A percentile compares a stretch with the other conserved stretches of the same genome.
Evolutionary conservation across 2,113 vertebrate genomes (phyloP).

Genomic region (Glaucidium brasilianum): DNA sequence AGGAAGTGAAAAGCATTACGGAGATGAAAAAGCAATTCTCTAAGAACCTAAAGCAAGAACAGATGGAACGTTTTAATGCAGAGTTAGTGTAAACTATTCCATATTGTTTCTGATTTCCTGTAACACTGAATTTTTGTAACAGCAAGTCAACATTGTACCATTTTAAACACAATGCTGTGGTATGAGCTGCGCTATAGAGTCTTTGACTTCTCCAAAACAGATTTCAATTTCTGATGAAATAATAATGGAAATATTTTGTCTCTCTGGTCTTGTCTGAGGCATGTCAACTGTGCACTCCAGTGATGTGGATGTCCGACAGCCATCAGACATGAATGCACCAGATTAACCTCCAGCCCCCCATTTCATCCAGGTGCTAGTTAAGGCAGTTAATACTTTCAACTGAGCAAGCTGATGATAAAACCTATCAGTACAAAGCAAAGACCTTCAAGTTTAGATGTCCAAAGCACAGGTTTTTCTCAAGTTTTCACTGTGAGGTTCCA

Average conservation of each 20-base stretch:
- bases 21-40: slow-evolving; percentile 59
- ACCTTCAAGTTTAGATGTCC: neutral
- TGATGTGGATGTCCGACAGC: neutral
- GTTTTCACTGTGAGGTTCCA: neutral
- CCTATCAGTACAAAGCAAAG: neutral
- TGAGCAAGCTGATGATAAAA: neutral
- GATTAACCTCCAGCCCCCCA: neutral
- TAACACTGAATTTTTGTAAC: slow-evolving; percentile 50
- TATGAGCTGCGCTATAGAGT: neutral
- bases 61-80: slow-evolving; percentile 58
- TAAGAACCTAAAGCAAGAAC: slow-evolving; percentile 58
- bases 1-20: slow-evolving; percentile 69
- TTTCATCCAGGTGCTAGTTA: neutral
- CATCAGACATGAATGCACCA: neutral
- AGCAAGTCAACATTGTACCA: slow-evolving; percentile 43
- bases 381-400: neutral
- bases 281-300: neutral
- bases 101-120: slow-evolving; percentile 71
- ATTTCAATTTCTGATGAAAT: slow-evolving; percentile 12
- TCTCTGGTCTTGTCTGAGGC: neutral
- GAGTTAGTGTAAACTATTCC: slow-evolving; percentile 67
- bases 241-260: slow-evolving; percentile 5
- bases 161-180: slow-evolving; percentile 35
- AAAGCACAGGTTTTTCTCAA: neutral
- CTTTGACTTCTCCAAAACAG: neutral